Base-by-base conservation (phyloP, 2,888 invertebrate species). In the Drosophila lutescens region DNA sequence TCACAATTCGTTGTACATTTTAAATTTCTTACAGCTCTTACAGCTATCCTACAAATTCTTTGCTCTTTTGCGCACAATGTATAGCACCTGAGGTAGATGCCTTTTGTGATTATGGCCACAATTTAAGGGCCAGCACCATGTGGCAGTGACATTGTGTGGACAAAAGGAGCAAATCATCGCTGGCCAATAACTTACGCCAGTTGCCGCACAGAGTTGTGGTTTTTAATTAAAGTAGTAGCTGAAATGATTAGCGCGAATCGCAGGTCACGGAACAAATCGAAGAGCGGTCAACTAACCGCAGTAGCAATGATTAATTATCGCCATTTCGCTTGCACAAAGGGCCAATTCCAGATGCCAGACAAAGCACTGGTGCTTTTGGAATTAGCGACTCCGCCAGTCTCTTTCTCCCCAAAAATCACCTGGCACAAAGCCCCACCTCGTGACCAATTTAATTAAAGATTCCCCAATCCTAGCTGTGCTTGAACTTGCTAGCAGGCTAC, bases 21-120 rank as follows among this genome's bases (percentile, higher is more conserved):
- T 26, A 12, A 4, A 26, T 13, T 46, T 15, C 6, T 38, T 30
- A 1, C 72, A 91, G 91, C 74, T 91, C 6, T 73, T 90, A 34
- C 90, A 90, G 51, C 63, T 91, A 2, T 91, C 91, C 6, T 91
- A 91, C 58, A 91, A 91, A 61, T 91, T 91, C 57, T 91, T 91
- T 41, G 91, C 91, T 2, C 62, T 91, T 2, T 50, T 91, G 12
- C 83, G 90, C 8, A 91, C 91, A 2, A 91, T 91, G 89, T 91
- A 91, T 7, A 44, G 44, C 3, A 47, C 55, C 57, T 73, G 7
- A 75, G 90, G 34, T 88, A 76, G 71, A 40, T 32, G 44, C 13
- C 44, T 12, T 44, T 57, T 23, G 43, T 68, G 49, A 67, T 55
- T 49, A 30, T 40, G 32, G 44, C 32, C 15, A 50, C 59, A 58